Evolutionary conservation across 2,113 vertebrate genomes (phyloP), one percentile per base, ranked within the genome.

Genomic region (Elachura formosa): DNA sequence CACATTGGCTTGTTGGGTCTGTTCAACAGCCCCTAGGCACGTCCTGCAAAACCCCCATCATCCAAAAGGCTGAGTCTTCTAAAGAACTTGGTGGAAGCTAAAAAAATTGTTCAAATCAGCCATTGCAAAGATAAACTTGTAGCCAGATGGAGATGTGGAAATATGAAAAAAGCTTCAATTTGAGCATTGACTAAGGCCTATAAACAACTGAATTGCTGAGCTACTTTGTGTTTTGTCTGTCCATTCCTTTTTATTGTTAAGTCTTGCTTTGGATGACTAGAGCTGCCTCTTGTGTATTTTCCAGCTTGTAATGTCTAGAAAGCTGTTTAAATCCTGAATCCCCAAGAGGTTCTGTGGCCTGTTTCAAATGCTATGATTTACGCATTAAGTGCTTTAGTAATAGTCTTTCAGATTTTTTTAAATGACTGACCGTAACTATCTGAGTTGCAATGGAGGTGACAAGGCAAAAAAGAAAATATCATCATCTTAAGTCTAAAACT

Each of bases 191-290:
- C 66, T 85, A 64, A 85, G 38, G 34, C 54, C 46, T 89, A 75
- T 94, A 83, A 95, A 96, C 87, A 94, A 31, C 45, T 45, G 74
- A 83, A 76, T 90, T 91, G 56, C 92, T 78, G 77, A 93, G 52
- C 66, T 85, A 23, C 78, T 91, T 96, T 8, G 49, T 76, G 71
- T 94, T 91, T 90, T 91, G 87, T 91, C 93, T 90, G 58, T 68
- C 75, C 31, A 22, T 72, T 90, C 31, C 11, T 67, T 89, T 84
- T 78, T 74, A 59, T 84, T 92, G 59, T 86, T 52, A 73, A 93
- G 75, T 85, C 76, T 85, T 93, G 58, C 82, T 85, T 85, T 92
- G 91, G 92, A 87, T 94, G 90, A 69, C 71, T 94, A 28, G 75
- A 66, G 51, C 59, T 92, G 92, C 59, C 75, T 83, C 79, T 56